Evolutionary conservation across 2,888 invertebrate genomes (phyloP).

Genomic region (Plagiodera versicolora): DNA sequence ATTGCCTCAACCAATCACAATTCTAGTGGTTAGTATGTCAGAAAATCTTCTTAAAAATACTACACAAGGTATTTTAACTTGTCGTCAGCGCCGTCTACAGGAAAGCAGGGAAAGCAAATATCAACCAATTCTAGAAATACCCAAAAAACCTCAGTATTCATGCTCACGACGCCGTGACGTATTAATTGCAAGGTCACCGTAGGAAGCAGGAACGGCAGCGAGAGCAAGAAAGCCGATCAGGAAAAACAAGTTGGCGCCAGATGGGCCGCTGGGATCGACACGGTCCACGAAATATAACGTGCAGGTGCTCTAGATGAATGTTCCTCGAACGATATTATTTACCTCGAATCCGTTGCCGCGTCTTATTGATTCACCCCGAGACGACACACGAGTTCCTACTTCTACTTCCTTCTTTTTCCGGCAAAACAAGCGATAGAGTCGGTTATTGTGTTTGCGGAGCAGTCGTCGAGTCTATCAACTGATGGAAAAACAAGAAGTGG

Average conservation of each 20-base stretch:
- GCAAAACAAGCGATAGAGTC: background rate
- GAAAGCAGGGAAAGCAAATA: too few relatives aligned
- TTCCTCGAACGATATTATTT: slow-evolving; percentile 42
- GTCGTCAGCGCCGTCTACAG: too few relatives aligned
- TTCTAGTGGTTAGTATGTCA: too few relatives aligned
- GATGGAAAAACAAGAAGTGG: background rate
- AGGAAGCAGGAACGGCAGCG: background rate
- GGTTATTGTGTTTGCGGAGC: slow-evolving; percentile 1
- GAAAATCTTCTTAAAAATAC: too few relatives aligned
- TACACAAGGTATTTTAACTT: too few relatives aligned
- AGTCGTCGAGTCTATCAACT: slow-evolving; percentile 1
- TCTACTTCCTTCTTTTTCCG: slow-evolving; percentile 26
- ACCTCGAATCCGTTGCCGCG: slow-evolving; percentile 39
- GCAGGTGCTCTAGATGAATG: slow-evolving; percentile 47
- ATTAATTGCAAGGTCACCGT: background rate
- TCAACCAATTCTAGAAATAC: background rate
- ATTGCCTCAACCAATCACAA: too few relatives aligned
- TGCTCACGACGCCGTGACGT: background rate
- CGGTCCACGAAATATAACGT: slow-evolving; percentile 20
- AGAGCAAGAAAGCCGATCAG: background rate
- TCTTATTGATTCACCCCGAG: slow-evolving; percentile 43
- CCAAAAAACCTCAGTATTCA: background rate
- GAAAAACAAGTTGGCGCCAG: slow-evolving; percentile 33
- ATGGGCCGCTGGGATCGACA: slow-evolving; percentile 23
- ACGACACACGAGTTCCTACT: too few relatives aligned